Conservation (phyloP, 2,797 vertebrate genomes). For the Myotis vivesi region DNA sequence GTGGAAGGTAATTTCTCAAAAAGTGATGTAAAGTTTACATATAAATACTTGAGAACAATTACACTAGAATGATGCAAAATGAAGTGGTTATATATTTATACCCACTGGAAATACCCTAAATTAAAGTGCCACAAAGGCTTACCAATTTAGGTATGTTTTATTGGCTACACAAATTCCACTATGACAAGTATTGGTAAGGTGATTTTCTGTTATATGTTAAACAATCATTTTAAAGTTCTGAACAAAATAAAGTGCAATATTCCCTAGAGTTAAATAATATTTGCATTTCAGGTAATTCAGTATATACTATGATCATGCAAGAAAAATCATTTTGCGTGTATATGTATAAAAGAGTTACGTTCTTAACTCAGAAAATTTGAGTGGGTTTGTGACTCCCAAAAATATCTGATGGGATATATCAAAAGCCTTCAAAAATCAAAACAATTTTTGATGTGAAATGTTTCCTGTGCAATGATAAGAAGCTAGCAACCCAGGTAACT, state of each 20-base stretch:
- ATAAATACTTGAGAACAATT: not conserved
- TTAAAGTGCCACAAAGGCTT: constrained; percentile 1
- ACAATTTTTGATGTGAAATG: not conserved
- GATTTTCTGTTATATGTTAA: constrained; percentile 9
- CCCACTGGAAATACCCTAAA: not conserved
- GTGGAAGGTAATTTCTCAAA: not conserved
- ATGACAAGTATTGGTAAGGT: not conserved
- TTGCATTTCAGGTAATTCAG: not conserved
- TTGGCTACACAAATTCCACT: not conserved
- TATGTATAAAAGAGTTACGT: not conserved
- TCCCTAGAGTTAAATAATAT: not conserved
- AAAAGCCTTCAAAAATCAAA: constrained; percentile 6
- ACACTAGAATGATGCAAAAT: not conserved
- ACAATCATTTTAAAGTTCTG: constrained; percentile 5
- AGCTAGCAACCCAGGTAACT: not conserved
- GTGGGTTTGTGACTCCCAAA: not conserved
- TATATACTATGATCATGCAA: not conserved
- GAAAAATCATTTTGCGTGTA: not conserved
- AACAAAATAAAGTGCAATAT: not conserved
- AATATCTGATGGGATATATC: not conserved
- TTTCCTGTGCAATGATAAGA: not conserved
- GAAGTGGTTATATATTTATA: not conserved
- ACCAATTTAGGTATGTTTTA: not conserved
- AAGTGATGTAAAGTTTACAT: not conserved
- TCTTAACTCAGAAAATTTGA: not conserved